A percentile compares a stretch with the other conserved stretches of the same genome.
These are phyloP conservation scores for Leptopilina syphax DNA, from an alignment of 2,888 invertebrate species.

Conservation along the genomic window DNA sequence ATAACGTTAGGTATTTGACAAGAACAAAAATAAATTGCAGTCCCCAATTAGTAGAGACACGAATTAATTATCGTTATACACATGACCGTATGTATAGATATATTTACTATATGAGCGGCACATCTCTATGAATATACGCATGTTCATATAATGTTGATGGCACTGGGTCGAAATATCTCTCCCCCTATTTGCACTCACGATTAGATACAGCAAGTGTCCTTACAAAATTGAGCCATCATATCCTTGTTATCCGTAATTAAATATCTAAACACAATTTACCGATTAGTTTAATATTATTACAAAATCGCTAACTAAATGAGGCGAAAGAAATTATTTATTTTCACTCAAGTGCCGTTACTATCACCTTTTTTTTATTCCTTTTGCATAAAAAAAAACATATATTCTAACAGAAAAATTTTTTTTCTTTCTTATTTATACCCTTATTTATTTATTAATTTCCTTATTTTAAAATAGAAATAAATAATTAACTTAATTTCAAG, in stretches of 20 bases:
- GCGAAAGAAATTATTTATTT: too few relatives aligned
- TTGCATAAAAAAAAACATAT: too few relatives aligned
- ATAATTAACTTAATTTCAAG: too few relatives aligned
- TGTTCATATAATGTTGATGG: constrained; percentile 26
- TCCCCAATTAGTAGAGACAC: constrained; percentile 31
- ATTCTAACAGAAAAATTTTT: too few relatives aligned
- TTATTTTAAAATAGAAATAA: too few relatives aligned
- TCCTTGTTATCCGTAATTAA: not conserved
- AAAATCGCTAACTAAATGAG: not conserved
- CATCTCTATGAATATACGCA: constrained; percentile 19
- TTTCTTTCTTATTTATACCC: too few relatives aligned
- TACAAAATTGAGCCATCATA: not conserved
- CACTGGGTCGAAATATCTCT: not conserved
- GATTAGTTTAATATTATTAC: not conserved
- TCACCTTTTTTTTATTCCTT: too few relatives aligned
- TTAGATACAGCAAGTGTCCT: constrained; percentile 12
- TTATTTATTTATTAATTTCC: too few relatives aligned
- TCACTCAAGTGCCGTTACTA: too few relatives aligned
- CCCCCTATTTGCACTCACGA: not conserved
- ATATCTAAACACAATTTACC: not conserved
- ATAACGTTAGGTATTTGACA: not conserved
- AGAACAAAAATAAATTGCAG: constrained; percentile 30
- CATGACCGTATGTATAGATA: not conserved
- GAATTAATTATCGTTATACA: constrained; percentile 30
- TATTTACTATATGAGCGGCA: not conserved